Evolutionary conservation across 1,140 invertebrate species (phyloP), one percentile per base, ranked within the genome.

Genomic region (Drosophila kanapiae): DNA sequence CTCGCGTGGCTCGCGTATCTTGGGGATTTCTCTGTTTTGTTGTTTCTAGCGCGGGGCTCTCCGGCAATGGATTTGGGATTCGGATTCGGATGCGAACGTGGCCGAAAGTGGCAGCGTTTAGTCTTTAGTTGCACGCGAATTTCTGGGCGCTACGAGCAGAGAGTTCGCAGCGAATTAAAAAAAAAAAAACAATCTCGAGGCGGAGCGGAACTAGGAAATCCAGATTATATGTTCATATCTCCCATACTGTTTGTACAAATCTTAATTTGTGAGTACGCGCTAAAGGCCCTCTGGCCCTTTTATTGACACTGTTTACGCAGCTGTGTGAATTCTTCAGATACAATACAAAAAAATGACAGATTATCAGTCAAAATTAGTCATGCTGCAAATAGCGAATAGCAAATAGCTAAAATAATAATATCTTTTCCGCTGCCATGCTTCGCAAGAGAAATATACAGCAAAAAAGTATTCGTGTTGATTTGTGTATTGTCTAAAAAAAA

Each of bases 111-210:
- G 80, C 80, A 88, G 87, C 80, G 85, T 88, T 88, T 90, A 82
- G 83, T 90, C 83, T 79, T 88, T 90, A 88, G 84, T 88, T 81
- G 84, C 85, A 88, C 84, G 84, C 84, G 84, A 88, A 88, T 90
- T 90, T 90, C 82, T 78, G 75, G 78, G 75, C 82, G 78, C 70
- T 78, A 80, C 82, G 71, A 68, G 76, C 82, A 75, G 65, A 45
- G 37, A 61, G 74, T 68, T 78, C 69, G 53, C 71, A 82, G 84
- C 64, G 64, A 83, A 87, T 83, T 27, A 85, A 58, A 78, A 56
- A 42, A 78, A 56, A 42, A 9, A 42, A 43, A 16, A 65, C 59
- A 47, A 65, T 61, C 45, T 72, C 37, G 33, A 57, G 38, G 23
- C 27, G 62, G 49, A 70, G 58, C 74, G 76, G 76, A 69, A 83